Conservation (phyloP, 1,140 invertebrate genomes). For the Ips typographus region DNA sequence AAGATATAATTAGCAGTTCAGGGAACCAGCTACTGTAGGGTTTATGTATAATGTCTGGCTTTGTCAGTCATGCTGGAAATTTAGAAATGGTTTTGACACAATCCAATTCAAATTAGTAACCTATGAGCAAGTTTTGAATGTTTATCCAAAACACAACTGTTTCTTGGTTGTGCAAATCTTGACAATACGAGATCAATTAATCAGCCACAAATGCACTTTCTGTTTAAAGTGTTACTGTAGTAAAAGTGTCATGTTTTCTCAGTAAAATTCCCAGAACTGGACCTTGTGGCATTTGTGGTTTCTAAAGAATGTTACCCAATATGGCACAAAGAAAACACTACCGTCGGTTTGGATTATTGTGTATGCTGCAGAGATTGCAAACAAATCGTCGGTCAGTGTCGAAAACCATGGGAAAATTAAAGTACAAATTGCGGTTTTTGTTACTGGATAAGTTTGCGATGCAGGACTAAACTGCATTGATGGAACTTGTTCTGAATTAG, state of each 20-base stretch:
- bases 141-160: too few relatives aligned
- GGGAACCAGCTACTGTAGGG: too few relatives aligned
- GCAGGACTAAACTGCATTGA: not conserved
- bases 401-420: not conserved
- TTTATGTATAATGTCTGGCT: too few relatives aligned
- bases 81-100: too few relatives aligned
- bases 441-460: conserved; percentile 6
- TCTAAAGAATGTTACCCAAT: conserved; percentile 19
- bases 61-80: too few relatives aligned
- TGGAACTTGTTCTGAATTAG: not conserved
- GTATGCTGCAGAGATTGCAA: conserved; percentile 28
- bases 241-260: not conserved
- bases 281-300: conserved; percentile 21
- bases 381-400: conserved; percentile 20
- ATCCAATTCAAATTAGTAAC: too few relatives aligned
- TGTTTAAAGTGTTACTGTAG: too few relatives aligned
- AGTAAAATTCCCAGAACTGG: conserved; percentile 18
- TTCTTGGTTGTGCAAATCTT: too few relatives aligned
- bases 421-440: not conserved
- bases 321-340: conserved; percentile 12
- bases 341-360: conserved; percentile 27
- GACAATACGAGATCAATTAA: too few relatives aligned
- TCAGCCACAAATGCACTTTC: too few relatives aligned
- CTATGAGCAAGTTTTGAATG: too few relatives aligned
- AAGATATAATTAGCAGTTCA: too few relatives aligned